Conservation (phyloP, 2,797 vertebrate species). For the Astyanax mexicanus region DNA sequence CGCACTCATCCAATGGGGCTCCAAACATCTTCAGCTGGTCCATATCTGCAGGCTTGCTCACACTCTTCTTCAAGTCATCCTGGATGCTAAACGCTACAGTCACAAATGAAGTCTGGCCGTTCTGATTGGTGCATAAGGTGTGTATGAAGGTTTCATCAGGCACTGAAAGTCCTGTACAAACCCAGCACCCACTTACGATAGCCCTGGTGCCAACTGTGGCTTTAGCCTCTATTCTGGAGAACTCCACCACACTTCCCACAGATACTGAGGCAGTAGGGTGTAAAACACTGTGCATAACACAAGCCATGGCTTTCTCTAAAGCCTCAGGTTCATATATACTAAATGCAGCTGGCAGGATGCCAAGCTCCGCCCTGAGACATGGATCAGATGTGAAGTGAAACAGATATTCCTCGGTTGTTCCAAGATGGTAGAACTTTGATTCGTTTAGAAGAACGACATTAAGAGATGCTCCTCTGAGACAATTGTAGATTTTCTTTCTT, state of each 20-base stretch:
- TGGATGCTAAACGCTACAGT: constrained; percentile 81
- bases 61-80: constrained; percentile 84
- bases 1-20: constrained; percentile 74
- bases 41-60: constrained; percentile 67
- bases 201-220: constrained; percentile 79
- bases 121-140: constrained; percentile 80
- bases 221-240: constrained; percentile 81
- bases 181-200: constrained; percentile 84
- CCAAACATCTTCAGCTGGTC: constrained; percentile 79
- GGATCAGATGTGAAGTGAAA: constrained; percentile 83
- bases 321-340: constrained; percentile 66
- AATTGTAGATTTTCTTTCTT: constrained; percentile 83
- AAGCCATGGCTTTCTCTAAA: constrained; percentile 52
- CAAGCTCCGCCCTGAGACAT: constrained; percentile 82
- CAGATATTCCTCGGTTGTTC: constrained; percentile 89
- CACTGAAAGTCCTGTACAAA: constrained; percentile 72
- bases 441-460: constrained; percentile 89
- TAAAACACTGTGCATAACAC: constrained; percentile 85
- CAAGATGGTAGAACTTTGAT: constrained; percentile 94
- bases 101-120: constrained; percentile 70
- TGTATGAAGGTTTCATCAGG: constrained; percentile 84
- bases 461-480: constrained; percentile 83
- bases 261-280: constrained; percentile 74
- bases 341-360: constrained; percentile 80
- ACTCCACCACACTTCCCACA: constrained; percentile 85